These are phyloP conservation scores for Trinorchestia longiramus DNA, from an alignment of 1,140 invertebrate species.

Conservation along the genomic window DNA sequence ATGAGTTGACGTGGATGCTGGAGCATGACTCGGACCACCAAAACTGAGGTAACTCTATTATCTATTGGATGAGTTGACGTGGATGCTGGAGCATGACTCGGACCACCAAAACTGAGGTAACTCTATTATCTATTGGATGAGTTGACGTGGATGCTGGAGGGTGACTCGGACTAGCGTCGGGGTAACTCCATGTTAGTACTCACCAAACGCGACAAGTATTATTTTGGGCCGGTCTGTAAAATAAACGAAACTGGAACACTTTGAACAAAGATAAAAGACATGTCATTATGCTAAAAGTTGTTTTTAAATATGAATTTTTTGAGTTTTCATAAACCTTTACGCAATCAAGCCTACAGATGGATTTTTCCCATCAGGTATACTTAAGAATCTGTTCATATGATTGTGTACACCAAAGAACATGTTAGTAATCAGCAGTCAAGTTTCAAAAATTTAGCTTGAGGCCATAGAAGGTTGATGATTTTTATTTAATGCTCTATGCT, in stretches of 20 bases:
- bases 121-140: not conserved
- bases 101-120: too few relatives aligned
- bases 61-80: not conserved
- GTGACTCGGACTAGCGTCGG: not conserved
- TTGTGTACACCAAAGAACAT: too few relatives aligned
- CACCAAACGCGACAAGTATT: conserved; percentile 27
- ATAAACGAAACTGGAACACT: not conserved
- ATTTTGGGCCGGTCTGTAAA: not conserved
- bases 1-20: not conserved
- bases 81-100: too few relatives aligned
- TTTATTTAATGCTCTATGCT: too few relatives aligned
- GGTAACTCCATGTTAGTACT: not conserved
- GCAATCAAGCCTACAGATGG: not conserved
- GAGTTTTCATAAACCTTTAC: not conserved
- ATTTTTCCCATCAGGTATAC: too few relatives aligned
- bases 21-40: too few relatives aligned
- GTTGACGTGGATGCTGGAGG: not conserved
- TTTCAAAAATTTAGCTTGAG: too few relatives aligned
- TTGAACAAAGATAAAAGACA: not conserved
- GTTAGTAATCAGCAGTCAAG: too few relatives aligned
- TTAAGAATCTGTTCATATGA: too few relatives aligned
- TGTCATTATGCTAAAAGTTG: not conserved
- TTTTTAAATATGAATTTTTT: not conserved
- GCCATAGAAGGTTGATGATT: too few relatives aligned
- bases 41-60: too few relatives aligned